A percentile compares a stretch with the other conserved stretches of the same genome.
Evolutionary conservation across 2,113 vertebrate genomes (phyloP).

Genomic region (Sinocyclocheilus rhinocerous): DNA sequence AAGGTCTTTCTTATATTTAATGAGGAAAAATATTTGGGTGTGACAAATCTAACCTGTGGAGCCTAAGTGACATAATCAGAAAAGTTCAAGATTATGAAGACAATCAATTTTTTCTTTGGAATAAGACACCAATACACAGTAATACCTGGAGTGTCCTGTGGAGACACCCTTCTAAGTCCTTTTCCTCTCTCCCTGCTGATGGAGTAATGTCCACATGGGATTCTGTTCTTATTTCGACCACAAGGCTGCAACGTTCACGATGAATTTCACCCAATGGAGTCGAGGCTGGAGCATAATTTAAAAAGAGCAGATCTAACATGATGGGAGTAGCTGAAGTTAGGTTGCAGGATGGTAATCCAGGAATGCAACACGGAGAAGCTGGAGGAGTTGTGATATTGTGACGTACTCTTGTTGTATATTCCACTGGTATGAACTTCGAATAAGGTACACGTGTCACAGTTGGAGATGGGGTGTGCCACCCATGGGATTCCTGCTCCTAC

Average conservation of each 20-base stretch:
- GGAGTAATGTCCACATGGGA: too few relatives aligned
- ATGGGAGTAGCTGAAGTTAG: neutral
- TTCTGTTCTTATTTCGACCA: neutral
- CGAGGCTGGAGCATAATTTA: neutral
- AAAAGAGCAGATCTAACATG: neutral
- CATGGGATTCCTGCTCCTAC: too few relatives aligned
- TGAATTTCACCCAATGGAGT: neutral
- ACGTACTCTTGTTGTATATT: neutral
- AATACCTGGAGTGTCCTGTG: neutral
- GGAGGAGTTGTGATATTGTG: neutral
- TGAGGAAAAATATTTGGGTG: neutral
- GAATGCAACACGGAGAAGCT: neutral
- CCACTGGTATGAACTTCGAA: neutral
- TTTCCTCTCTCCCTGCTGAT: neutral
- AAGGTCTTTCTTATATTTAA: neutral
- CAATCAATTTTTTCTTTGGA: neutral
- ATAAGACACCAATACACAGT: neutral
- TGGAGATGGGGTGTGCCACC: too few relatives aligned
- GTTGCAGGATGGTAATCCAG: neutral
- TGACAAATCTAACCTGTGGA: neutral
- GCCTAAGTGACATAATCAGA: neutral
- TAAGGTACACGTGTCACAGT: too few relatives aligned
- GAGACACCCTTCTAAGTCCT: neutral
- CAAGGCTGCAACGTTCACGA: neutral
- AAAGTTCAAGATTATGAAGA: neutral